Conservation (phyloP, 2,888 invertebrate genomes). For the Creontiades dilutus region DNA sequence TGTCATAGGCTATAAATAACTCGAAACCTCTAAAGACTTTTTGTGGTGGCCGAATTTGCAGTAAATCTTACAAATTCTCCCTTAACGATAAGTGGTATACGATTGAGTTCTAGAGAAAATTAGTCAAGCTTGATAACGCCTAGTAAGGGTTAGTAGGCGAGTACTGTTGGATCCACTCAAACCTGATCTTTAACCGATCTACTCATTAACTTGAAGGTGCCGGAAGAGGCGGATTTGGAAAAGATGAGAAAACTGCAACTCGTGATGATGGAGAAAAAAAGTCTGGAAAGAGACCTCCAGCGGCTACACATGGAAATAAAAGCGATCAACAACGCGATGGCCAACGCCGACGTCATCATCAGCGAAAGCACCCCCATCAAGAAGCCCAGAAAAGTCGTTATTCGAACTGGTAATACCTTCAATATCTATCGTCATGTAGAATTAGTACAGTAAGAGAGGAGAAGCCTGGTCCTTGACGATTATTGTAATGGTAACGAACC, state of each 20-base stretch:
- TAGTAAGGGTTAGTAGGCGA: too few species aligned
- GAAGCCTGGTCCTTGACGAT: not conserved
- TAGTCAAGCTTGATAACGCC: too few species aligned
- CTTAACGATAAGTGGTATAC: too few species aligned
- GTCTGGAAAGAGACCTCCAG: not conserved
- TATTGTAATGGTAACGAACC: not conserved
- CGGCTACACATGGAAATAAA: not conserved
- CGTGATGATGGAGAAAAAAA: not conserved
- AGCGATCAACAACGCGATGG: slow-evolving; percentile 51
- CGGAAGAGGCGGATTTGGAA: slow-evolving; percentile 4
- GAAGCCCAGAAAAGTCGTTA: not conserved
- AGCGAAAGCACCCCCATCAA: not conserved
- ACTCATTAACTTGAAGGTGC: not conserved
- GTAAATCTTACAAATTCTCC: too few species aligned
- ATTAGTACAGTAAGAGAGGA: not conserved
- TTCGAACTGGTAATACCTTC: not conserved
- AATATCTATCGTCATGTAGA: not conserved
- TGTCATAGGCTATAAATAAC: too few species aligned
- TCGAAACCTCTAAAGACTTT: too few species aligned
- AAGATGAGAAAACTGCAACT: not conserved
- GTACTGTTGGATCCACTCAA: too few species aligned
- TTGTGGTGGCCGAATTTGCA: too few species aligned
- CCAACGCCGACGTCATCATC: slow-evolving; percentile 28
- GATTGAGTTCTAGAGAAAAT: too few species aligned
- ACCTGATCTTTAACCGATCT: too few species aligned